Evolutionary conservation across 2,113 vertebrate species (phyloP), one percentile per base, ranked within the genome.

Genomic region (Otolemur garnettii): DNA sequence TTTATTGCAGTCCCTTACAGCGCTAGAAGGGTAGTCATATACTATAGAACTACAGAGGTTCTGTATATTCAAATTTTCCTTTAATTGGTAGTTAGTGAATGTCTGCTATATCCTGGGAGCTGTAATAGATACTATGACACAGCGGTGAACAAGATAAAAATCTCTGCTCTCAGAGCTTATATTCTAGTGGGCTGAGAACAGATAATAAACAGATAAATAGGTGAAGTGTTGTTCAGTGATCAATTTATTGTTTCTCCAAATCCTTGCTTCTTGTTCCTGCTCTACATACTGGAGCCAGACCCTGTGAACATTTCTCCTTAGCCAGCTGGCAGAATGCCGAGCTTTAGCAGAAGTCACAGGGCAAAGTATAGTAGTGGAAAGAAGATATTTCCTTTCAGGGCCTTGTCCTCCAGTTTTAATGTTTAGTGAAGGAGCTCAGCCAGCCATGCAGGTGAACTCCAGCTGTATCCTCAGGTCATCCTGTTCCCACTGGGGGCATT

Each of bases 61-160:
- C 45, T 74, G 7, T 62, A 33, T 74, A 59, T 74, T 94, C 84
- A 59, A 21, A 89, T 55, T 81, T 72, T 82, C 38, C 38, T 81
- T 84, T 66, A 53, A 35, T n/a, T 19, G 6, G 33, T 60, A 57
- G 59, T 38, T 57, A 77, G 33, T 59, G 66, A 87, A 69, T 64
- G 60, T 45, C 35, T 96, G 45, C 17, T 68, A 38, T 72, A 55
- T 71, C 59, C 26, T 89, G 33, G 55, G 4, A 89, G 75, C 2
- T 59, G 9, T 64, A n/a, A 62, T 90, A 79, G 17, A 53, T 66
- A 21, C 78, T 64, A 12, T 10, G 4, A 45, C 38, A 77, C 13
- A 28, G 50, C 22, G 21, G n/a, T 42, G 53, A 92, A 85, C 12
- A 85, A 74, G 42, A 38, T 57, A 26, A 68, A 66, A 87, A 17